A percentile compares a stretch with the other conserved stretches of the same genome.
Evolutionary conservation across 2,113 vertebrate genomes (phyloP).

Genomic region (Charina bottae): DNA sequence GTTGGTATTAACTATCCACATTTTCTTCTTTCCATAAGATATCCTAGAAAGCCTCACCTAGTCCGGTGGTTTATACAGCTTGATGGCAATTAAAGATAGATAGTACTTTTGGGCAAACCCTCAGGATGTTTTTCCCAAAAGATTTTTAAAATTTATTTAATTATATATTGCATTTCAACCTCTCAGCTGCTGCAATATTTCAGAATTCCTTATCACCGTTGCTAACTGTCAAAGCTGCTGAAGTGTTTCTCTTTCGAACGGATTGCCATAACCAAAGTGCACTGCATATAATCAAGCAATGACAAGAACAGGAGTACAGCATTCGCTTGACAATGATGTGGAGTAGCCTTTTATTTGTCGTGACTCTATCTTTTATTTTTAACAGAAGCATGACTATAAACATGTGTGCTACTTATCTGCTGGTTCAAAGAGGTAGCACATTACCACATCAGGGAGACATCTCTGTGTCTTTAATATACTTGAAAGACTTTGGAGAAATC

Average conservation of each 20-base stretch:
- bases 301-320: constrained; percentile 48
- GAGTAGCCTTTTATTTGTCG: constrained; percentile 57
- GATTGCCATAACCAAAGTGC: constrained; percentile 20
- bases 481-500: constrained; percentile 17
- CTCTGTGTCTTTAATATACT: constrained; percentile 20
- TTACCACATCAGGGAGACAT: constrained; percentile 20
- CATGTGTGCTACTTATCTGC: constrained; percentile 39
- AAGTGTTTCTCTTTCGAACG: not conserved
- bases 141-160: not conserved
- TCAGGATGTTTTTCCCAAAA: not conserved
- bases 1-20: not conserved
- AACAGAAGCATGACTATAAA: constrained; percentile 38
- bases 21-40: not conserved
- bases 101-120: not conserved
- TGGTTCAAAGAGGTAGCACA: constrained; percentile 33
- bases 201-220: constrained; percentile 34
- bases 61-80: not conserved
- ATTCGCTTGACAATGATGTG: constrained; percentile 24
- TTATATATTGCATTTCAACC: not conserved
- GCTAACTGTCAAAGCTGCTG: constrained; percentile 37
- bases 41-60: not conserved
- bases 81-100: constrained; percentile 12
- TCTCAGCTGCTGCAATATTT: constrained; percentile 1
- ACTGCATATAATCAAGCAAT: constrained; percentile 28
- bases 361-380: constrained; percentile 26